Evolutionary conservation across 2,113 vertebrate species (phyloP), one percentile per base, ranked within the genome.

Genomic region (Dipodomys stephensi): DNA sequence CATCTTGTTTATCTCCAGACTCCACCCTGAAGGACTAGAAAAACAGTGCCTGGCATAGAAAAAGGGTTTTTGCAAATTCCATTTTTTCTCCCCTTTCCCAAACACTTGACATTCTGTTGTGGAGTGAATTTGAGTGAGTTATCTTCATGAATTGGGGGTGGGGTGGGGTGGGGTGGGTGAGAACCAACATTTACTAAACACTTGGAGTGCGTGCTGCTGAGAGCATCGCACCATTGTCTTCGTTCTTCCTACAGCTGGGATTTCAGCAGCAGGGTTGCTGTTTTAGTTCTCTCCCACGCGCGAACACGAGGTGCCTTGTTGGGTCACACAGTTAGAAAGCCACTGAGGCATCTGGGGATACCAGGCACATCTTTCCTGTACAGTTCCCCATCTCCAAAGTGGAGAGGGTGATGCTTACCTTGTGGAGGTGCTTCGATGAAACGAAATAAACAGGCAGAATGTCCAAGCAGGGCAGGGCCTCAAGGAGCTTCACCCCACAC

Each of bases 401-500:
- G 27, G 57, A 20, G 73, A 78, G 5, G 20, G 19, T 27, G n/a
- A 53, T 44, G 18, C 49, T 83, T 73, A 10, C 10, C 19, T 79
- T 13, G 25, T 22, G 39, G 60, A 23, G 35, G 78, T 78, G 4
- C 78, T 72, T 67, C 28, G 71, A 28, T 53, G 30, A 69, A 86
- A 77, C 35, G 64, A 78, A 88, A 9, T 20, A 35, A 73, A 60
- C 1, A 2, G 25, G 57, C 49, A 22, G 9, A 23, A 22, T 2
- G 13, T 6, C 3, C 22, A 3, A 23, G 20, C 13, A 8, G n/a
- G 0, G 28, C 32, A 78, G 19, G 35, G n/a, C n/a, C 0, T 7
- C 20, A 4, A n/a, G 25, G 0, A 23, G 57, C n/a, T 2, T 39
- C 7, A 15, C 19, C 25, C 60, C 44, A 0, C 19, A 1, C 7